These are phyloP conservation scores for Chaetops frenatus DNA, from an alignment of 2,113 vertebrate genomes.

Conservation along the genomic window DNA sequence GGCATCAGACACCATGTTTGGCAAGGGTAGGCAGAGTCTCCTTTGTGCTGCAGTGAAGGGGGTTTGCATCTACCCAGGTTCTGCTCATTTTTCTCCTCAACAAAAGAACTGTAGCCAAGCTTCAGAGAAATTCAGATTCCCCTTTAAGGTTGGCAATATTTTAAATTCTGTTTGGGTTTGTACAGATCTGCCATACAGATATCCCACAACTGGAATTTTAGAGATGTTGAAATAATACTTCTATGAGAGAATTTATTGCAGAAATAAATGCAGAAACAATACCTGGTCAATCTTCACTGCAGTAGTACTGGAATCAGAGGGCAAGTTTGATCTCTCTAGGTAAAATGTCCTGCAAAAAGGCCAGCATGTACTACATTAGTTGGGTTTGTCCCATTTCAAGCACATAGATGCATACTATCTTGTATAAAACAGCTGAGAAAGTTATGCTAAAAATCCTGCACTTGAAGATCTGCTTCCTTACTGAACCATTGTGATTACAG, in stretches of 20 bases:
- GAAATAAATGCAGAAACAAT: background rate
- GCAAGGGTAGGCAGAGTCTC: background rate
- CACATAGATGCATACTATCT: background rate
- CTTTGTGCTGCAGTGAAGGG: background rate
- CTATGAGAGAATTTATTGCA: background rate
- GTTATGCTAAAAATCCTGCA: background rate
- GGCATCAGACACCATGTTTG: background rate
- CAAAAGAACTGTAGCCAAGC: background rate
- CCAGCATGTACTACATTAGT: background rate
- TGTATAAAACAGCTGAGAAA: background rate
- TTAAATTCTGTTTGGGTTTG: background rate
- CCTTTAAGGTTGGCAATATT: background rate
- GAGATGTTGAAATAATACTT: background rate
- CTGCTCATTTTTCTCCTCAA: background rate
- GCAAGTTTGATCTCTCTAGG: slow-evolving; percentile 92
- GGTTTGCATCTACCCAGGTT: background rate
- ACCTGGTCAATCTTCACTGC: slow-evolving; percentile 98
- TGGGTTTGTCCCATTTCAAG: background rate
- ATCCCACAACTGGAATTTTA: background rate
- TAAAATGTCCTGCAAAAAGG: slow-evolving; percentile 86
- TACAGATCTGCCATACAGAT: background rate
- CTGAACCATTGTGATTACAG: background rate
- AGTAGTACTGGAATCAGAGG: slow-evolving; percentile 87
- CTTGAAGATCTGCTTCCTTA: background rate
- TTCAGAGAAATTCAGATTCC: background rate